A percentile compares a stretch with the other conserved stretches of the same genome.
phyloP scores from a whole-genome alignment of 2,797 vertebrate species.

The Phoebastria nigripes region DNA sequence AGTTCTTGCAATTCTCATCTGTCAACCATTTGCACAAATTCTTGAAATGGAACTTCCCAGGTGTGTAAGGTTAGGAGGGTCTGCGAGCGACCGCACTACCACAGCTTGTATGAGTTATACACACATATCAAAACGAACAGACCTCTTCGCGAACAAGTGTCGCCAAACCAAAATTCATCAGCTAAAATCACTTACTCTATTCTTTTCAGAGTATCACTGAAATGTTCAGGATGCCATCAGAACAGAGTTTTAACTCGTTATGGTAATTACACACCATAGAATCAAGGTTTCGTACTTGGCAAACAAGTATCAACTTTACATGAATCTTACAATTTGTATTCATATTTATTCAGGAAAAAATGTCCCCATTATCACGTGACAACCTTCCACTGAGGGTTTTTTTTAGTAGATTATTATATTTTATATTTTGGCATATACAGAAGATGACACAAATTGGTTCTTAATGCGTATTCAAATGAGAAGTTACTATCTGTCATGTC shows the following conservation, averaged over 20 bases:
- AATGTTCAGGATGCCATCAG: not conserved
- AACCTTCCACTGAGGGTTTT: not conserved
- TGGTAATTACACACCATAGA: not conserved
- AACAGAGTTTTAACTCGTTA: not conserved
- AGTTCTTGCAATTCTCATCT: not conserved
- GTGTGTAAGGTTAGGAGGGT: not conserved
- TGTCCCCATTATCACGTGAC: accelerated
- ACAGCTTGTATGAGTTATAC: not conserved
- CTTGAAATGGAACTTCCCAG: not conserved
- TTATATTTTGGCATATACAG: not conserved
- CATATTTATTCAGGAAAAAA: not conserved
- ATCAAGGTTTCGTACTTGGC: not conserved
- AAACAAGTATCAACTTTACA: not conserved
- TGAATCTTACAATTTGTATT: not conserved
- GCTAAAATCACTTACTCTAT: not conserved
- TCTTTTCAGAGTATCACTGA: not conserved
- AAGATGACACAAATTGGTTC: not conserved
- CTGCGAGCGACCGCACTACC: accelerated
- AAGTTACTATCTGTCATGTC: not conserved
- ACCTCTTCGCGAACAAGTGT: not conserved
- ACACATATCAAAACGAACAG: not conserved
- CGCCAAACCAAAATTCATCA: not conserved
- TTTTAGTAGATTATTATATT: not conserved
- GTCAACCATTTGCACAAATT: not conserved
- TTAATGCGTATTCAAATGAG: not conserved